Evolutionary conservation across 2,113 vertebrate species (phyloP), one percentile per base, ranked within the genome.

Genomic region (Oplegnathus fasciatus): DNA sequence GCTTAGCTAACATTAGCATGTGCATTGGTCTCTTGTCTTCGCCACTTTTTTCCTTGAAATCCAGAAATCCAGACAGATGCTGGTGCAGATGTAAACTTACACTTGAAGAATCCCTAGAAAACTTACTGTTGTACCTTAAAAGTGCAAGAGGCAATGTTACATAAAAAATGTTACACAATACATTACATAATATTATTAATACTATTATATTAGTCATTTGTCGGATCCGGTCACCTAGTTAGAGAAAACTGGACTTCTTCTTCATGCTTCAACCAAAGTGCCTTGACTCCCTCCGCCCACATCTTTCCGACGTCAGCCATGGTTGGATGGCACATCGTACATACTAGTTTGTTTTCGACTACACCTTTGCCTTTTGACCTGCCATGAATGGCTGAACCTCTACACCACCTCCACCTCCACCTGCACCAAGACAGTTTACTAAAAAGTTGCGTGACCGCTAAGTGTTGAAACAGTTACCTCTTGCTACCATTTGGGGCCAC

Each of bases 401-500:
- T 44, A 11, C 6, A 3, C 5, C 55, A 54, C 7, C 26, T 24
- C 30, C 44, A 52, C 30, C 14, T n/a, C 1, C 42, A 48, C 13
- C 26, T 17, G 4, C 14, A 67, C 14, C 32, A 22, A 37, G 14
- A 50, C 54, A 42, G 52, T 60, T 74, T 40, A 9, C 10, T 60
- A n/a, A 24, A 70, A 68, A 30, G 8, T 34, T n/a, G 17, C 18
- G 8, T 32, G 4, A 54, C 10, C 48, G 6, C 46, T 30, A 6
- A 0, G 13, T 62, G 37, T 46, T 40, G 5, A 30, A 68, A 46
- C 11, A 7, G 24, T 32, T 77, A 57, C 40, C 17, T 50, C 42
- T 22, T 72, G 20, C 40, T 52, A 37, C 76, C 72, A 75, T 71
- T 50, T 71, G 62, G 58, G 68, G 71, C 37, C 71, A 65, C 65